A percentile compares a stretch with the other conserved stretches of the same genome.
phyloP scores from a whole-genome alignment of 2,113 vertebrate species.

The Gallinago undulata region DNA sequence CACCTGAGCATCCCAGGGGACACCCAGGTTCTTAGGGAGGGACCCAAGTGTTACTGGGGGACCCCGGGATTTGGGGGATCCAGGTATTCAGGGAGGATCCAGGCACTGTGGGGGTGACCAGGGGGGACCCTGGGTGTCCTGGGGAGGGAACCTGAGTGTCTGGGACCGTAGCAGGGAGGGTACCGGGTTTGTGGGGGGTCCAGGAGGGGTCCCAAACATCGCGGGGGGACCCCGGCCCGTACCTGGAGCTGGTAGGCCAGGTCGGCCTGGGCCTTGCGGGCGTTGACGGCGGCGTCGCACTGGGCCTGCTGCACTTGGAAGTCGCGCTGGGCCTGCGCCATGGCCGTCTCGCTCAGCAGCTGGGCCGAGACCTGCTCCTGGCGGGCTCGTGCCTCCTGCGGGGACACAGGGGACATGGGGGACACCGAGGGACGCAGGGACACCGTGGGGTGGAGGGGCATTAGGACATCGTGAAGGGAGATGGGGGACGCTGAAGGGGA shows the following conservation, averaged over 20 bases:
- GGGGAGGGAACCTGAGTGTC: not conserved
- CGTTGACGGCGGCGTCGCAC: not conserved
- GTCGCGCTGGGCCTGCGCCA: not conserved
- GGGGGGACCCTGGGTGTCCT: no score
- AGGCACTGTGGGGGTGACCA: not conserved
- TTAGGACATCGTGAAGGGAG: not conserved
- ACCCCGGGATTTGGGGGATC: no score
- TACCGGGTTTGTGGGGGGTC: no score
- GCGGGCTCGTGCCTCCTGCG: not conserved
- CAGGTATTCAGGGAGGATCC: no score
- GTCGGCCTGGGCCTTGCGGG: not conserved
- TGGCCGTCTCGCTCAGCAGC: not conserved
- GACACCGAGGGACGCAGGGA: not conserved
- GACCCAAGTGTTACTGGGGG: no score
- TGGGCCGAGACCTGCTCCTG: not conserved
- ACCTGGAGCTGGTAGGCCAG: not conserved
- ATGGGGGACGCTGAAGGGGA: no score
- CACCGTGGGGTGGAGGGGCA: not conserved
- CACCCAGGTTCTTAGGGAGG: no score
- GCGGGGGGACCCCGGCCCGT: accelerated
- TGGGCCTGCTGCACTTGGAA: not conserved
- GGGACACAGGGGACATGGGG: not conserved
- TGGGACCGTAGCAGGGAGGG: not conserved
- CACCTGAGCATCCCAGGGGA: not conserved
- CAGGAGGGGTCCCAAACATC: not conserved